A percentile compares a stretch with the other conserved stretches of the same genome.
phyloP scores from a whole-genome alignment of 1,140 invertebrate species.

The Centruroides vittatus region DNA sequence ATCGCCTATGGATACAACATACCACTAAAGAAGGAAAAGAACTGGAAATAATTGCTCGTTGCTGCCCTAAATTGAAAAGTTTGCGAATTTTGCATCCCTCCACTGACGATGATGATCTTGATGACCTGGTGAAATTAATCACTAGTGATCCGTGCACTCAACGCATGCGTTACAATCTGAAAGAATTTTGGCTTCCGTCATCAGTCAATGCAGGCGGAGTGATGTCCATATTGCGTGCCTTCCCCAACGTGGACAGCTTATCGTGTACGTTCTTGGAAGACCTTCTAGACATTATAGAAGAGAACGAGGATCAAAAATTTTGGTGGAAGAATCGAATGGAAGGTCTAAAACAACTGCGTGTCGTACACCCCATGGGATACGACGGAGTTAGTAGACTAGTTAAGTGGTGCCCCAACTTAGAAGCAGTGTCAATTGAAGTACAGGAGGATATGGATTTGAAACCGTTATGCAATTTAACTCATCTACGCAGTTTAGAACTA shows the following conservation, averaged over 20 bases:
- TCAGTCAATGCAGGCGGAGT: conserved; percentile 15
- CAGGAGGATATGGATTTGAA: conserved; percentile 17
- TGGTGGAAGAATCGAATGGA: conserved; percentile 4
- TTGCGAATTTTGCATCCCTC: conserved; percentile 19
- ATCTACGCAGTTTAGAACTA: conserved; percentile 12
- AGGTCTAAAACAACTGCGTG: conserved; percentile 7
- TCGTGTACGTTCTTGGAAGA: conserved; percentile 15
- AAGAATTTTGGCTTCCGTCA: conserved; percentile 15
- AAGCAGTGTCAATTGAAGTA: conserved; percentile 16
- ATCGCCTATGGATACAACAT: conserved; percentile 15
- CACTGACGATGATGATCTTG: conserved; percentile 11
- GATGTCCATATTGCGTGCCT: conserved; percentile 11
- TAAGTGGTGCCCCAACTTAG: conserved; percentile 14
- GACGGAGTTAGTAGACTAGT: conserved; percentile 13
- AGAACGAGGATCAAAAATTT: background rate
- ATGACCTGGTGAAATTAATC: conserved; percentile 5
- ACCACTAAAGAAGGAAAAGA: conserved; percentile 7
- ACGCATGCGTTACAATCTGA: background rate
- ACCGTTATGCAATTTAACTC: conserved; percentile 8
- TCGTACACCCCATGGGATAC: conserved; percentile 14
- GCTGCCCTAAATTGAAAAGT: conserved; percentile 11
- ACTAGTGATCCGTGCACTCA: background rate
- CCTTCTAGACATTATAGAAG: conserved; percentile 16
- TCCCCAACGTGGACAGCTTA: conserved; percentile 15
- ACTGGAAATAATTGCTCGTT: conserved; percentile 10